Evolutionary conservation across 2,888 invertebrate genomes (phyloP).

Genomic region (Gasteruption jaculator): DNA sequence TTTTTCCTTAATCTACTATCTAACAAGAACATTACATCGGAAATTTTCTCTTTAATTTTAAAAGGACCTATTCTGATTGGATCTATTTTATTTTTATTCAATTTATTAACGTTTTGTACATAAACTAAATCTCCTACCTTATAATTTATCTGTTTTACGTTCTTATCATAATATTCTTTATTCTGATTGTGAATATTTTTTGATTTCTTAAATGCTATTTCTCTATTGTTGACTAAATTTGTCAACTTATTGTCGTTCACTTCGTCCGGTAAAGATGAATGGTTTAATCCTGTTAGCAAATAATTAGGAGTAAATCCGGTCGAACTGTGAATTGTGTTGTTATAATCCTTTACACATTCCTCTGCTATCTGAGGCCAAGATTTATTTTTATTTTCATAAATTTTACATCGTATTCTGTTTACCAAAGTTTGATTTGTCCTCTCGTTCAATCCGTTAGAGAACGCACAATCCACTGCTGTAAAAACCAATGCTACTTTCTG

Average conservation of each 20-base stretch:
- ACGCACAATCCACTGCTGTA: constrained; percentile 25
- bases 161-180: constrained; percentile 17
- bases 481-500: constrained; percentile 23
- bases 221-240: constrained; percentile 15
- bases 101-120: constrained; percentile 21
- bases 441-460: constrained; percentile 25
- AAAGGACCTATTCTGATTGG: constrained; percentile 16
- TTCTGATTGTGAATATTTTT: constrained; percentile 18
- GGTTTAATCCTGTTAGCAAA: constrained; percentile 22
- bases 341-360: constrained; percentile 28
- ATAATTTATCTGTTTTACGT: constrained; percentile 16
- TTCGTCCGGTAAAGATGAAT: constrained; percentile 19
- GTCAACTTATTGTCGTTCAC: constrained; percentile 14
- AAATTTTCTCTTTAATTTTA: constrained; percentile 21
- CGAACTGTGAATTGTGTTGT: constrained; percentile 23
- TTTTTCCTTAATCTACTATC: constrained; percentile 21
- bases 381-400: constrained; percentile 25
- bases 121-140: constrained; percentile 23
- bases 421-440: constrained; percentile 29
- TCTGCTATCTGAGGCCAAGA: constrained; percentile 25
- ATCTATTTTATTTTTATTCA: constrained; percentile 24
- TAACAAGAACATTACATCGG: constrained; percentile 17
- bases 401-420: constrained; percentile 33
- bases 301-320: constrained; percentile 27
- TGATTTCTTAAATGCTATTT: constrained; percentile 21